Evolutionary conservation across 2,113 vertebrate genomes (phyloP).

Genomic region (Trichechus manatus): DNA sequence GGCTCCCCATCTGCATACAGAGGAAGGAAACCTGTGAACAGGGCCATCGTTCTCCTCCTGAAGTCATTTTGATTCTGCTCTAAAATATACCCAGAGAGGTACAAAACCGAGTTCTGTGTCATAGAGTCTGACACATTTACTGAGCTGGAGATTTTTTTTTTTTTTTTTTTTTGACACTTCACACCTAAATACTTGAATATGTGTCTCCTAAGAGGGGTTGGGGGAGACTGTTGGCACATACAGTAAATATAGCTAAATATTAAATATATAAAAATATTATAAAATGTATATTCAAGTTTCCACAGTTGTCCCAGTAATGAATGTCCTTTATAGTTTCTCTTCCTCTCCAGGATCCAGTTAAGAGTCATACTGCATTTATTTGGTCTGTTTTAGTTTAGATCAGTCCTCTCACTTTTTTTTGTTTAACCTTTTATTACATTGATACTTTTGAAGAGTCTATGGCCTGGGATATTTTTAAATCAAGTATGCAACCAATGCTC

Average conservation of each 20-base stretch:
- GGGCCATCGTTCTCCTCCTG: neutral
- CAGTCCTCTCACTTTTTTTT: neutral
- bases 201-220: neutral
- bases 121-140: neutral
- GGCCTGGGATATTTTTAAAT: neutral
- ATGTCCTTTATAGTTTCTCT: neutral
- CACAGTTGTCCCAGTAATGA: neutral
- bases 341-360: neutral
- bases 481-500: neutral
- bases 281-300: neutral
- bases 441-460: neutral
- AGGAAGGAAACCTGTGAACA: neutral
- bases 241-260: constrained; percentile 6
- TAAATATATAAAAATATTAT: constrained; percentile 15
- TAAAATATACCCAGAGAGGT: neutral
- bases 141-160: no score
- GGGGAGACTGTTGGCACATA: neutral
- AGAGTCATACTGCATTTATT: neutral
- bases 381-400: neutral
- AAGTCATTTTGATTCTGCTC: neutral
- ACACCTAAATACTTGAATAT: neutral
- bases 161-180: neutral
- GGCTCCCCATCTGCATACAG: no score
- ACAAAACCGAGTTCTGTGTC: neutral
- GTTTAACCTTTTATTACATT: neutral